phyloP scores from a whole-genome alignment of 1,140 invertebrate genomes.

The Coenobita brevimanus region DNA sequence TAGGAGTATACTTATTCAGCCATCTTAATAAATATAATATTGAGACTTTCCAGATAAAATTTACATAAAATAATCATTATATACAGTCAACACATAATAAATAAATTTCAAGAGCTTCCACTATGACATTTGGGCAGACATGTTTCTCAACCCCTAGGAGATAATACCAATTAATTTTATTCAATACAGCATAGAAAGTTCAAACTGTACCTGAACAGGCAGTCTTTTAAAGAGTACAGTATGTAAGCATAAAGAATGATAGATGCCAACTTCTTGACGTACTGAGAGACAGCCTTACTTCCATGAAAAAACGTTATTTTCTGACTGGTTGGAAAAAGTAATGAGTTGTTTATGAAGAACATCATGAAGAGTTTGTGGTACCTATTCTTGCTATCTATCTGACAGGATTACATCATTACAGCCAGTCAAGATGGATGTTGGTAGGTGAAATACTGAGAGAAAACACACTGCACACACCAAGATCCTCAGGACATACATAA shows the following conservation, averaged over 20 bases:
- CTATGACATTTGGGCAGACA: slow-evolving; percentile 55
- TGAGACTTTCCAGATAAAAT: slow-evolving; percentile 66
- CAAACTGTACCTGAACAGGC: slow-evolving; percentile 59
- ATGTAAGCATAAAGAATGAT: slow-evolving; percentile 27
- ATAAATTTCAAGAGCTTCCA: slow-evolving; percentile 62
- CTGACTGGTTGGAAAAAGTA: slow-evolving; percentile 30
- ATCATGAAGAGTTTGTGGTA: slow-evolving; percentile 31
- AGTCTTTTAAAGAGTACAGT: slow-evolving; percentile 39
- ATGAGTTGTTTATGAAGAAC: slow-evolving; percentile 31
- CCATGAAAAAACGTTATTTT: slow-evolving; percentile 21
- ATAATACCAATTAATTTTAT: not conserved
- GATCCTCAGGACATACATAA: not conserved
- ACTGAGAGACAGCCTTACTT: slow-evolving; percentile 20
- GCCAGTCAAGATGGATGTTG: no score
- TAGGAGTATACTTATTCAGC: slow-evolving; percentile 67
- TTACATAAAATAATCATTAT: slow-evolving; percentile 67
- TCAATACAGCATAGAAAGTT: slow-evolving; percentile 35
- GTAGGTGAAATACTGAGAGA: no score
- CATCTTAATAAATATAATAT: slow-evolving; percentile 67
- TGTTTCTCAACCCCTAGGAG: slow-evolving; percentile 26
- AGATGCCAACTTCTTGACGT: slow-evolving; percentile 35
- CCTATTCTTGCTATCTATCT: not conserved
- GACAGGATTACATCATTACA: not conserved
- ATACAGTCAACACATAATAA: slow-evolving; percentile 67
- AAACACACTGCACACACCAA: no score